Evolutionary conservation across 2,888 invertebrate genomes (phyloP).

Genomic region (Calameuta filiformis): DNA sequence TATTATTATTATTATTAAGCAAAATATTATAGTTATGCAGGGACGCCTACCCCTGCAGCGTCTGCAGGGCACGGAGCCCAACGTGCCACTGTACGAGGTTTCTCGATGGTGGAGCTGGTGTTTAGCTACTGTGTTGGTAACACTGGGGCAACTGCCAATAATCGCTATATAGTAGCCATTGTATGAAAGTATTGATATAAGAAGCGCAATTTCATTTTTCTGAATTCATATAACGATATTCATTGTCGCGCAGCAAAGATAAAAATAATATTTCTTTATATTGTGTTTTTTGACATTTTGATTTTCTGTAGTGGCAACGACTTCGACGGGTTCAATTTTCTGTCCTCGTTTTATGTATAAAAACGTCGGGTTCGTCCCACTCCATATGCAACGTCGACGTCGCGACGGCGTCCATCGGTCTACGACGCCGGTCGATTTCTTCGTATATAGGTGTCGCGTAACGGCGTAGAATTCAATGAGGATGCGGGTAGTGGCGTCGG

Average conservation of each 20-base stretch:
- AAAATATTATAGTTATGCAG: background rate
- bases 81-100: conserved; percentile 39
- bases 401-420: background rate
- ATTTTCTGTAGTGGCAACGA: background rate
- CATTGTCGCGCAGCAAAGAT: background rate
- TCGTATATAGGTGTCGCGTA: background rate
- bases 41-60: conserved; percentile 20
- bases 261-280: background rate
- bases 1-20: background rate
- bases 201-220: background rate
- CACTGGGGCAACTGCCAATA: background rate
- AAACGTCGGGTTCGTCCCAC: background rate
- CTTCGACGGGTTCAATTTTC: background rate
- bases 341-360: background rate
- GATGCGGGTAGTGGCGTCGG: background rate
- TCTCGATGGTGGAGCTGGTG: background rate
- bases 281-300: background rate
- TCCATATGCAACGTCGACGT: background rate
- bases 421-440: background rate
- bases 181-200: background rate
- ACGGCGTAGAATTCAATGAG: background rate
- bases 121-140: background rate
- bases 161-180: background rate
- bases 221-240: background rate
- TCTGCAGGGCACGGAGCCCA: conserved; percentile 25